Percentiles rank a stretch among this genome's conserved stretches.
phyloP scores from a whole-genome alignment of 2,888 invertebrate species.

The Alitta virens region DNA sequence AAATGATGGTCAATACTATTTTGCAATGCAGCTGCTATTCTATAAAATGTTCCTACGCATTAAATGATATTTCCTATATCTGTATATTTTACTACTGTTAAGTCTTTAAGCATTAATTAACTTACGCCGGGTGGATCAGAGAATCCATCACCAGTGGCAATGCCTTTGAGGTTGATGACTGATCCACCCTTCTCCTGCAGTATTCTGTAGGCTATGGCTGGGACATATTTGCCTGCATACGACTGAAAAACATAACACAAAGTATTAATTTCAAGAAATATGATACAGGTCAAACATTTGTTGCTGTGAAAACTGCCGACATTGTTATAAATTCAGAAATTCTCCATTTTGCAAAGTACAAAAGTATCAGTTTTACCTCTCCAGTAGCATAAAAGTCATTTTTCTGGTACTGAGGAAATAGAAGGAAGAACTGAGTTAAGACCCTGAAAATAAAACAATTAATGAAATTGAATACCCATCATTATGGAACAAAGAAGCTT shows the following conservation, averaged over 20 bases:
- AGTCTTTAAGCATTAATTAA: too few species aligned
- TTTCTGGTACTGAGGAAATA: constrained; percentile 73
- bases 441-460: constrained; percentile 36
- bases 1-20: too few species aligned
- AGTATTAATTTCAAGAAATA: not conserved
- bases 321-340: too few species aligned
- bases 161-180: constrained; percentile 44
- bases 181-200: constrained; percentile 34
- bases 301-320: too few species aligned
- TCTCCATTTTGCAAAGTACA: too few species aligned
- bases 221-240: constrained; percentile 69
- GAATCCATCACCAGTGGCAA: constrained; percentile 52
- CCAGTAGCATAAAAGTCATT: constrained; percentile 85
- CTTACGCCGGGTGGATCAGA: constrained; percentile 51
- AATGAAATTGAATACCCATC: not conserved
- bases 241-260: constrained; percentile 36
- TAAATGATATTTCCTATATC: too few species aligned
- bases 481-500: not conserved
- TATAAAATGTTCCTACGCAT: too few species aligned
- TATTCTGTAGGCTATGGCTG: constrained; percentile 64
- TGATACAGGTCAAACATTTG: too few species aligned
- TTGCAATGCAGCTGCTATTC: too few species aligned
- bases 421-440: constrained; percentile 72
- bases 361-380: constrained; percentile 59
- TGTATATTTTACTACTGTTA: too few species aligned